Base-by-base conservation (phyloP, 2,888 invertebrate species). In the Uloborus plumipes region DNA sequence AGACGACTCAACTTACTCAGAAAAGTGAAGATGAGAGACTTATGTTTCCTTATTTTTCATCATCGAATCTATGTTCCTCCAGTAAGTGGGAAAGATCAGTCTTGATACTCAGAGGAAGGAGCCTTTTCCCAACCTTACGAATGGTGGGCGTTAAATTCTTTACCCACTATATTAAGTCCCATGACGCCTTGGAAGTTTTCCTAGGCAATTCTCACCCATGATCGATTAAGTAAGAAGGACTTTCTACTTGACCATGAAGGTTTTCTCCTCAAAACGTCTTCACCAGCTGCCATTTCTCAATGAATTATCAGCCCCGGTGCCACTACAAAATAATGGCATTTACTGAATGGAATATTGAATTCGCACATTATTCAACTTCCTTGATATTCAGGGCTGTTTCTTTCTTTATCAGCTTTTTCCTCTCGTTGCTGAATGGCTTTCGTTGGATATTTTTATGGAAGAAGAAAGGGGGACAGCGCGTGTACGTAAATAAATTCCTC, bases 151-250 rank as follows among this genome's bases (percentile, higher is more conserved):
- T 66, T 31, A 53, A 73, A 49, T 69, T n/a, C 73, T 67, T 62
- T 67, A 31, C 49, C 49, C 26, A 39, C 64, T 62, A 62, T 77
- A 77, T 71, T 71, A 71, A 65, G 78, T 47, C 75, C 69, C 22
- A 61, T 67, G 51, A 67, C 51, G 70, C 70, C 64, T 47, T 55
- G 47, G 77, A 58, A 55, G 62, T 53, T 80, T 64, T 81, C 64
- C 31, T 39, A 55, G 58, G 70, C 80, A 81, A 81, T 81, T 81
- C 80, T 49, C 70, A 64, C 49, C 31, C 55, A 18, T 81, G 69
- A 81, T 81, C 74, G 74, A 81, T 81, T 74, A 70, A 74, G 58
- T 74, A 70, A 81, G 71, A 65, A 78, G 70, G 64, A 70, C 80
- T 74, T 74, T 64, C 61, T 64, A 26, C 70, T 74, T 64, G 69